Base-by-base conservation (phyloP, 1,140 invertebrate species). In the Atta colombica region DNA sequence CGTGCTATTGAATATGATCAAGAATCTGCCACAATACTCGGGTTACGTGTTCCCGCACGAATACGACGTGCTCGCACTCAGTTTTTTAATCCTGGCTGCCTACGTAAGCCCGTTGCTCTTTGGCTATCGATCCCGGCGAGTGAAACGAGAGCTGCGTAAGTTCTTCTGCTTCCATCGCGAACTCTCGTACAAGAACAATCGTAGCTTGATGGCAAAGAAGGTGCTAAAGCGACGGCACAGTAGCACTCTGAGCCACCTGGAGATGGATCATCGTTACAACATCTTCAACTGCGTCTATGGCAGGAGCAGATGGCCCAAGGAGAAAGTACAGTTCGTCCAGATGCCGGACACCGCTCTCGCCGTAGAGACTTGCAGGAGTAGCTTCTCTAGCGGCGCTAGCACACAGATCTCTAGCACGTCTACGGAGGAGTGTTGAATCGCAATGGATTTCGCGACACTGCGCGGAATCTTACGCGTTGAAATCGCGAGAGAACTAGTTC, bases 91-190 rank as follows among this genome's bases (percentile, higher is more conserved):
- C 18, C 93, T 97, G 39, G 97, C 97, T 25, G 97, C 97, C 21
- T 96, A 97, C 35, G 96, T 97, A 2, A 98, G 97, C 16, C 97
- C 98, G 0, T 96, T 98, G 92, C 95, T 98, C 31, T 98, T 98
- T 93, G 97, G 97, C 12, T 97, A 98, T 91, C 96, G 98, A 7
- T 98, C 97, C 49, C 96, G 97, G 31, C 96, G 97, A 2, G 97
- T 98, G 14, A 97, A 98, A 88, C 95, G 97, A 7, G 97, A 98
- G 89, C 96, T 97, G 3, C 95, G 96, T 55, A 96, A 96, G 77
- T 94, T 97, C 87, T 96, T 97, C 82, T 96, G 96, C 82, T 93
- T 96, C 89, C 92, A 91, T 0, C 91, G 89, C 18, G 94, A 95
- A 77, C 78, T 95, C 0, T 95, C 94, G 7, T 95, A 95, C 69